Conservation (phyloP, 2,797 vertebrate genomes). For the Kryptolebias ocellatus region DNA sequence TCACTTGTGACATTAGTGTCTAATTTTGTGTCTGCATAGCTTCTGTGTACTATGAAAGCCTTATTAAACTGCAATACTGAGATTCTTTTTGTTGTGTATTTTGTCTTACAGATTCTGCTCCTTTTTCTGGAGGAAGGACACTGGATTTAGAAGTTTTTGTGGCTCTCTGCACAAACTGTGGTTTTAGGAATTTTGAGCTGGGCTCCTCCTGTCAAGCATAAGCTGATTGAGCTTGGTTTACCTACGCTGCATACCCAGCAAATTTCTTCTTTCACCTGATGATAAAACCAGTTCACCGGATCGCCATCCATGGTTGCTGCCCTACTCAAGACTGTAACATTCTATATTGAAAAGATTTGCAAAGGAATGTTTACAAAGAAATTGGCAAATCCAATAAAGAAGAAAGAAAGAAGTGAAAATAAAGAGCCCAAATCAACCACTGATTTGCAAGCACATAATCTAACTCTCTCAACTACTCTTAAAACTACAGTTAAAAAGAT, state of each 20-base stretch:
- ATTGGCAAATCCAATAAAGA: conserved; percentile 93
- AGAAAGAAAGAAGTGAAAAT: conserved; percentile 90
- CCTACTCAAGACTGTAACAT: conserved; percentile 91
- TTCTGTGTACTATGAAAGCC: neutral
- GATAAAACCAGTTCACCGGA: conserved; percentile 76
- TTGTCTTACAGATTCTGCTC: conserved; percentile 73
- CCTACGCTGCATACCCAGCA: conserved; percentile 53
- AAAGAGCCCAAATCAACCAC: conserved; percentile 87
- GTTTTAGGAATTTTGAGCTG: conserved; percentile 57
- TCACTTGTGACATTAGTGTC: neutral
- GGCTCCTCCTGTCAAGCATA: conserved; percentile 54
- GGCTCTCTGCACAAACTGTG: conserved; percentile 52
- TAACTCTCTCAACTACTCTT: conserved; percentile 89
- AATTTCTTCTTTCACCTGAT: conserved; percentile 63
- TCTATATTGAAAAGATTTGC: conserved; percentile 94
- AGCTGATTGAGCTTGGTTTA: conserved; percentile 56
- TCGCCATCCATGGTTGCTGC: conserved; percentile 95
- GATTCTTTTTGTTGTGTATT: conserved; percentile 13
- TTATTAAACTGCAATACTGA: too few relatives aligned
- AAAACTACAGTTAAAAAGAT: conserved; percentile 96
- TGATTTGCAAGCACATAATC: conserved; percentile 85
- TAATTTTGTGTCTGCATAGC: neutral
- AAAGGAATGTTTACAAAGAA: conserved; percentile 99
- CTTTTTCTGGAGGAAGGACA: conserved; percentile 67
- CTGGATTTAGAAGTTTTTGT: conserved; percentile 69